Base-by-base conservation (phyloP, 2,797 vertebrate species). In the Dallia pectoralis region DNA sequence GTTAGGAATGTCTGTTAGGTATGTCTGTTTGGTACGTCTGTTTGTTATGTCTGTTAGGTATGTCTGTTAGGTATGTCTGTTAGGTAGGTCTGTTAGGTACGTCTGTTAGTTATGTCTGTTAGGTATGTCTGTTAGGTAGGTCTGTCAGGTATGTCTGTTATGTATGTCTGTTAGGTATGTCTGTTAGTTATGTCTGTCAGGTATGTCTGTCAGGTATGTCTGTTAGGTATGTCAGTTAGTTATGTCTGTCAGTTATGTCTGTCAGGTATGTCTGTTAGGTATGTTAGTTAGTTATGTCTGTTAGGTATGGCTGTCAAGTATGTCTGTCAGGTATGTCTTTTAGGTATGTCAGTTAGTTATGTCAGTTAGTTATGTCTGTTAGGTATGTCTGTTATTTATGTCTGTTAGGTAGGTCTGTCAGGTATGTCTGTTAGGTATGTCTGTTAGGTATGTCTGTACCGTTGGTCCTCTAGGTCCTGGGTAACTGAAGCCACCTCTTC, bases 401-500 rank as follows among this genome's bases (percentile, higher is more conserved):
- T 64, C 29, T 64, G 62, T 33, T 16, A 29, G 27, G 62, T 64
- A n/a, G n/a, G 62, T 64, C 5, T 33, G 62, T 64, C 29, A 32
- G 29, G 62, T 64, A 7, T 67, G 65, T 40, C 33, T 40, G 65
- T 40, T n/a, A n/a, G n/a, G 65, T 36, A 33, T 44, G 65, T 44
- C 33, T 48, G 9, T 0, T 18, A 25, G 33, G 14, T 11, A 1
- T 68, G 65, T 71, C 18, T 33, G 59, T 8, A 2, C 97, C 67
- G 94, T 85, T 0, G 74, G 1, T 83, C 97, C 97, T 89, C 96
- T 94, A 67, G 93, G 77, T 82, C 97, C 97, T 14, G 95, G 95
- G 79, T 96, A 98, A 87, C 93, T 96, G 84, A 99, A 97, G 67
- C 97, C 97, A 82, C 95, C 93, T 88, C 97, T 94, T 84, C 97